Evolutionary conservation across 2,888 invertebrate genomes (phyloP).

Genomic region (Timema cristinae): DNA sequence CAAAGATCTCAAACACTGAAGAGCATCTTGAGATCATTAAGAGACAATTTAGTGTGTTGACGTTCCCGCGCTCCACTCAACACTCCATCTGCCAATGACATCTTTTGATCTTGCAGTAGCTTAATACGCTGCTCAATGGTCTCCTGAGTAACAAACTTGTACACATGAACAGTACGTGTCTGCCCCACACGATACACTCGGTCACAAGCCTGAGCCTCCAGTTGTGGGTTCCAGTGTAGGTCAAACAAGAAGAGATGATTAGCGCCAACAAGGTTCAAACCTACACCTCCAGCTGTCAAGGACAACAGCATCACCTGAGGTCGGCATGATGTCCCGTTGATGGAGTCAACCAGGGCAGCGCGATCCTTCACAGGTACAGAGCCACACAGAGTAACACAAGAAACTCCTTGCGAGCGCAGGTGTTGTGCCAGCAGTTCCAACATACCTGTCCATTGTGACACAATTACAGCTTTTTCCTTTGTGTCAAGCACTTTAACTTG

Average conservation of each 20-base stretch:
- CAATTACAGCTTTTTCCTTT: conserved; percentile 74
- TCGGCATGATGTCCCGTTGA: conserved; percentile 51
- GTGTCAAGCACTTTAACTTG: conserved; percentile 48
- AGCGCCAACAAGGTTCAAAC: conserved; percentile 87
- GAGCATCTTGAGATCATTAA: conserved; percentile 64
- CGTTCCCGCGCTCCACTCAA: conserved; percentile 64
- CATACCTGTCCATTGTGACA: conserved; percentile 91
- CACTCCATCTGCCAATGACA: conserved; percentile 71
- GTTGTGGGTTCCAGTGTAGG: conserved; percentile 95
- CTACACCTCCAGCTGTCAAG: conserved; percentile 90
- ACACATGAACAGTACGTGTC: conserved; percentile 70
- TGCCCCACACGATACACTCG: conserved; percentile 91
- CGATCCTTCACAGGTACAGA: conserved; percentile 66
- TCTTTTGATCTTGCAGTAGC: conserved; percentile 72
- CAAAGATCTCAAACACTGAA: conserved; percentile 36
- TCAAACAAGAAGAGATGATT: conserved; percentile 88
- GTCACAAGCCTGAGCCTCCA: conserved; percentile 93
- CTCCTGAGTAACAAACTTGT: conserved; percentile 80
- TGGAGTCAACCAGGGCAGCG: conserved; percentile 61
- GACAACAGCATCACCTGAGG: conserved; percentile 74
- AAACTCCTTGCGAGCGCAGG: conserved; percentile 52
- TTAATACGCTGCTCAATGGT: conserved; percentile 88
- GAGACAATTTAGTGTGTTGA: conserved; percentile 64
- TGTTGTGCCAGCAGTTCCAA: conserved; percentile 67
- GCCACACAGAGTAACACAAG: conserved; percentile 70